These are phyloP conservation scores for Byasa hedistus DNA, from an alignment of 2,888 invertebrate species.

Conservation along the genomic window DNA sequence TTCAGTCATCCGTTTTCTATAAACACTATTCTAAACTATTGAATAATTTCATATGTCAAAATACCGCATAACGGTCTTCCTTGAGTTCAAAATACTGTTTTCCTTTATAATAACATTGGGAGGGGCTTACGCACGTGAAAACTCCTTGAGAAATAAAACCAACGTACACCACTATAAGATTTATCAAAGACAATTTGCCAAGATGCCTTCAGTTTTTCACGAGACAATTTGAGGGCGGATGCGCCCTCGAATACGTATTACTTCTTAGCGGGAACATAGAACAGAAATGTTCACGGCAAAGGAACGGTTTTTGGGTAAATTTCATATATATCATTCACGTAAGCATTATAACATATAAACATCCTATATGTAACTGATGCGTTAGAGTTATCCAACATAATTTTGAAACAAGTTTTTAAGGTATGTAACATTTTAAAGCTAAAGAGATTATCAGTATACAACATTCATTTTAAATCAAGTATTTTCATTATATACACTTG, in stretches of 20 bases:
- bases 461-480: too few relatives aligned
- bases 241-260: conserved; percentile 25
- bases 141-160: conserved; percentile 10
- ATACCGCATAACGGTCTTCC: not conserved
- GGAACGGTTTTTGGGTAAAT: not conserved
- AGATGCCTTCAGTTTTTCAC: conserved; percentile 29
- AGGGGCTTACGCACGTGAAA: conserved; percentile 1
- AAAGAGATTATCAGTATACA: too few relatives aligned
- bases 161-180: conserved; percentile 16
- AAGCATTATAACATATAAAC: not conserved
- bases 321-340: not conserved
- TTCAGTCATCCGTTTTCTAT: not conserved
- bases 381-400: too few relatives aligned
- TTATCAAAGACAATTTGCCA: conserved; percentile 29
- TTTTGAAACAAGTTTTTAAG: too few relatives aligned
- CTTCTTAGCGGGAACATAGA: conserved; percentile 11
- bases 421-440: too few relatives aligned
- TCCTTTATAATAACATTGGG: not conserved
- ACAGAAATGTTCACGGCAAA: conserved; percentile 2
- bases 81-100: not conserved
- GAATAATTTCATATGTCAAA: not conserved
- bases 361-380: too few relatives aligned
- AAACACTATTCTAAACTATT: not conserved
- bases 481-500: too few relatives aligned
- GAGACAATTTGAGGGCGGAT: conserved; percentile 29